Conservation (phyloP, 2,888 invertebrate genomes). For the Junonia oenone region DNA sequence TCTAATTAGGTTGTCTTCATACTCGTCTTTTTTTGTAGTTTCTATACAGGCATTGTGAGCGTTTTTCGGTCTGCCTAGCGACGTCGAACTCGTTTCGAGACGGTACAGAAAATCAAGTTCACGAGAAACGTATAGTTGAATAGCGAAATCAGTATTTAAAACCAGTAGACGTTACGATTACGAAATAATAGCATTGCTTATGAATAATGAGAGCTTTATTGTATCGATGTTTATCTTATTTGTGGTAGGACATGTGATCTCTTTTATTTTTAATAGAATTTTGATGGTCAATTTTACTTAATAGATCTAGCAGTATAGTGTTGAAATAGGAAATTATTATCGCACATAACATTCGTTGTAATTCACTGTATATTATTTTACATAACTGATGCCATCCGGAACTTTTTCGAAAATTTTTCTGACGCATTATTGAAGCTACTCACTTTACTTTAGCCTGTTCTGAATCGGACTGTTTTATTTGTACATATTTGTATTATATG, state of each 20-base stretch:
- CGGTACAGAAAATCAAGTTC: not conserved
- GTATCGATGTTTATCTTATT: constrained; percentile 69
- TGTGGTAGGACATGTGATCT: constrained; percentile 74
- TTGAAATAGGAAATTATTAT: constrained; percentile 48
- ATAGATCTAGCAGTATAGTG: constrained; percentile 68
- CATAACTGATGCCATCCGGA: constrained; percentile 57
- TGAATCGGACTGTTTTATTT: constrained; percentile 36
- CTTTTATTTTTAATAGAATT: constrained; percentile 75
- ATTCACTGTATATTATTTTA: constrained; percentile 39
- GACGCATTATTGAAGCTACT: constrained; percentile 49
- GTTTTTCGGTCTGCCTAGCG: constrained; percentile 5
- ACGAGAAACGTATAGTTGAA: not conserved
- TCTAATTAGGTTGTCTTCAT: constrained; percentile 3
- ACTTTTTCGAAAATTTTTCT: constrained; percentile 26
- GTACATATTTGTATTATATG: constrained; percentile 65
- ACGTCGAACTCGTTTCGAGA: not conserved
- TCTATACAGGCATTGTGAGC: constrained; percentile 4
- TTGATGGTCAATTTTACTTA: constrained; percentile 78
- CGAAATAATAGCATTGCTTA: constrained; percentile 49
- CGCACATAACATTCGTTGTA: constrained; percentile 58
- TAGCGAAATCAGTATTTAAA: constrained; percentile 40
- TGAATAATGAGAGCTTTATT: constrained; percentile 66
- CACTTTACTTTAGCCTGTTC: constrained; percentile 16
- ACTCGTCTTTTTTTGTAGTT: constrained; percentile 7
- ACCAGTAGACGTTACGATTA: constrained; percentile 40